These are phyloP conservation scores for Morone chrysops DNA, from an alignment of 2,113 vertebrate genomes.

Conservation along the genomic window DNA sequence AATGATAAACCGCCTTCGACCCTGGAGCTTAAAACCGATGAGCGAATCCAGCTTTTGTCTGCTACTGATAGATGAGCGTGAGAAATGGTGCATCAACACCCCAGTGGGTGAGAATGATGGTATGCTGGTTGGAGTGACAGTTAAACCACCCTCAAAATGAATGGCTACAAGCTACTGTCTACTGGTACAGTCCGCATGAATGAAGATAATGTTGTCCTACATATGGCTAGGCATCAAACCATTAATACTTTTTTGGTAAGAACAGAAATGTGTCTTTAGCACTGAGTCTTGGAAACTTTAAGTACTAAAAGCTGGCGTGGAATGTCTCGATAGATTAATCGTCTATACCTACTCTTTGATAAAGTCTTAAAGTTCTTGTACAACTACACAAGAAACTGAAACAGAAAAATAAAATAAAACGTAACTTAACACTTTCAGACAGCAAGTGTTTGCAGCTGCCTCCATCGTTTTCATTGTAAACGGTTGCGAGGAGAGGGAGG, in stretches of 20 bases:
- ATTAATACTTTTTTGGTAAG: not conserved
- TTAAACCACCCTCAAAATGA: slow-evolving; percentile 21
- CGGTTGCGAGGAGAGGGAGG: not conserved
- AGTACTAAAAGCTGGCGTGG: not conserved
- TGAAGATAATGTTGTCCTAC: not conserved
- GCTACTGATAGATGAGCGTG: slow-evolving; percentile 59
- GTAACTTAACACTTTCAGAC: not conserved
- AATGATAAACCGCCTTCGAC: slow-evolving; percentile 53
- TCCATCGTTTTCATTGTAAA: too few species aligned
- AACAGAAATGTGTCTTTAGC: not conserved
- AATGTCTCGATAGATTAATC: not conserved
- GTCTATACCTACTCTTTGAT: not conserved
- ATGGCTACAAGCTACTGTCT: slow-evolving; percentile 21
- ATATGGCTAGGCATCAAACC: not conserved
- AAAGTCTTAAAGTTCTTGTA: not conserved
- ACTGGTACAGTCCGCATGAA: not conserved
- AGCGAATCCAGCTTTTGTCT: slow-evolving; percentile 47
- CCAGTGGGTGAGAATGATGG: slow-evolving; percentile 39
- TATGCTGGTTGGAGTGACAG: slow-evolving; percentile 27
- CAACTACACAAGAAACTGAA: not conserved
- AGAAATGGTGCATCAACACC: slow-evolving; percentile 54
- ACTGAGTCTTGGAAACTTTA: not conserved
- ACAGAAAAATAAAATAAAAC: not conserved
- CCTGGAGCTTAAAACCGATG: slow-evolving; percentile 13
- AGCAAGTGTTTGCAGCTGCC: too few species aligned